These are phyloP conservation scores for Hyperopisus bebe DNA, from an alignment of 2,113 vertebrate species.

Conservation along the genomic window DNA sequence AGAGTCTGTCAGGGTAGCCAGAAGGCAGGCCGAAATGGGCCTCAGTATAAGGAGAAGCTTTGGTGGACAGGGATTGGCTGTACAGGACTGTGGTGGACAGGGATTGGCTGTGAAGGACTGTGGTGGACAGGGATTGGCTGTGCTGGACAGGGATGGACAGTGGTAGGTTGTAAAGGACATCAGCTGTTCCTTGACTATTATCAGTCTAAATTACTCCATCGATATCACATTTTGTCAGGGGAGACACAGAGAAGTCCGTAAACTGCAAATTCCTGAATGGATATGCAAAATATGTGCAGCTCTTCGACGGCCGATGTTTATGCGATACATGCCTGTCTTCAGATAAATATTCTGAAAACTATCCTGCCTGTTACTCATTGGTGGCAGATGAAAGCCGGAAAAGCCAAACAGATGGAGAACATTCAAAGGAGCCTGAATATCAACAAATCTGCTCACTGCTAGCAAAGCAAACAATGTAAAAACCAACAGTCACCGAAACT, in stretches of 20 bases:
- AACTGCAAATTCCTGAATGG: background rate
- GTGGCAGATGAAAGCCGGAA: background rate
- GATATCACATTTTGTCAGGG: background rate
- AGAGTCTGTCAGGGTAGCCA: background rate
- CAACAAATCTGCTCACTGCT: background rate
- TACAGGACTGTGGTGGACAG: background rate
- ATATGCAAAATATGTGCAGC: background rate
- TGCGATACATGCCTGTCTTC: background rate
- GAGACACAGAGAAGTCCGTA: background rate
- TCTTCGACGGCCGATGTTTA: background rate
- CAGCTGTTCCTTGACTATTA: background rate
- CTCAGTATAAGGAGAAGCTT: background rate
- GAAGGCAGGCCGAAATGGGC: background rate
- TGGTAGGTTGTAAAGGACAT: background rate
- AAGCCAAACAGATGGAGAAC: background rate
- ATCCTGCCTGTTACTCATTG: background rate
- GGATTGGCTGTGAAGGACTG: background rate
- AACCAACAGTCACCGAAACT: slow-evolving; percentile 1
- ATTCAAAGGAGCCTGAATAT: background rate
- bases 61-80: background rate
- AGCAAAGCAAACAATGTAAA: background rate
- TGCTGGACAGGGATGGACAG: background rate
- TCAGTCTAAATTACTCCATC: background rate
- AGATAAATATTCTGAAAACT: background rate
- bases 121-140: background rate